A percentile compares a stretch with the other conserved stretches of the same genome.
Evolutionary conservation across 2,888 invertebrate species (phyloP).

Genomic region (Penaeus monodon): DNA sequence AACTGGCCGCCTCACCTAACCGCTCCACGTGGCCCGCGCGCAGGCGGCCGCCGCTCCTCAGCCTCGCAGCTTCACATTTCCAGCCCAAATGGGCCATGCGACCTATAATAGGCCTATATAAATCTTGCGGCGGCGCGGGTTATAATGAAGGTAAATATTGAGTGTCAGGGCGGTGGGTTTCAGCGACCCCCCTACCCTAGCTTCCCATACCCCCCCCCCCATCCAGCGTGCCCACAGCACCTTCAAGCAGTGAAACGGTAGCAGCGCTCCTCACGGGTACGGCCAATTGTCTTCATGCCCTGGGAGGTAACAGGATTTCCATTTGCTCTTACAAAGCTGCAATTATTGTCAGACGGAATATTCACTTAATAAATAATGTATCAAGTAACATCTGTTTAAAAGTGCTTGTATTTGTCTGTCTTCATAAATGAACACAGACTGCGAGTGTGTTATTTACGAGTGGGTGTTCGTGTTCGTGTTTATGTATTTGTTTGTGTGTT

Average conservation of each 20-base stretch:
- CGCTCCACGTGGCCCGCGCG: no score
- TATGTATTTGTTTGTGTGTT: conserved; percentile 1
- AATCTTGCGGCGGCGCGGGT: conserved; percentile 50
- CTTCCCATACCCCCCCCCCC: background rate
- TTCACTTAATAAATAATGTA: no score
- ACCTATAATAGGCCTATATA: conserved; percentile 59
- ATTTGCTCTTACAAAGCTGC: no score
- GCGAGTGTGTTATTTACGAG: background rate
- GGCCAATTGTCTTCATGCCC: background rate
- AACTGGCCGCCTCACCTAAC: no score
- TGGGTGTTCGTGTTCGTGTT: background rate
- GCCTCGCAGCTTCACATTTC: conserved; percentile 45
- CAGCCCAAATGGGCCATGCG: conserved; percentile 52
- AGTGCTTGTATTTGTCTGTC: background rate
- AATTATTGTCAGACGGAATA: no score
- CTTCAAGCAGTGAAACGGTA: background rate
- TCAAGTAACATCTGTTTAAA: background rate
- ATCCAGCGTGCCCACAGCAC: background rate
- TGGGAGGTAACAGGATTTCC: no score
- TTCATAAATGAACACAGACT: background rate
- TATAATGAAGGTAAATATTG: conserved; percentile 53
- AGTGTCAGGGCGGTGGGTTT: conserved; percentile 16
- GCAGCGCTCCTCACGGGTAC: background rate
- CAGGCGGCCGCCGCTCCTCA: background rate
- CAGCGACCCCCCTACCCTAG: background rate